A percentile compares a stretch with the other conserved stretches of the same genome.
Evolutionary conservation across 2,797 vertebrate species (phyloP).

Genomic region (Helarctos malayanus): DNA sequence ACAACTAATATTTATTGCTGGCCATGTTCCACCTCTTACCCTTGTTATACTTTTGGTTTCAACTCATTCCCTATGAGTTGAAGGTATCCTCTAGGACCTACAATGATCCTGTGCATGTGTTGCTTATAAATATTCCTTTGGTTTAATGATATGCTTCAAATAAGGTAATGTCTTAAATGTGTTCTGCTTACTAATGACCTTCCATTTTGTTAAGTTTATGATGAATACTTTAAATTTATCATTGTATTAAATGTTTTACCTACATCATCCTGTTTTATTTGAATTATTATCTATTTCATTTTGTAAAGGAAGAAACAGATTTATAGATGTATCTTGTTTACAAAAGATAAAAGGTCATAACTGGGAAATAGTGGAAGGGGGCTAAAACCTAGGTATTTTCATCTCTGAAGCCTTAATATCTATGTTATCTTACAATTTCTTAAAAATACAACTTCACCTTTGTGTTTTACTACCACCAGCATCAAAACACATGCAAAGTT

Average conservation of each 20-base stretch:
- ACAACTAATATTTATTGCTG: not conserved
- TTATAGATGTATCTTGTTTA: not conserved
- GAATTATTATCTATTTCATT: not conserved
- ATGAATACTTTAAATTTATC: not conserved
- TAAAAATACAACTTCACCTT: not conserved
- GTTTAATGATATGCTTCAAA: not conserved
- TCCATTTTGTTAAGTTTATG: not conserved
- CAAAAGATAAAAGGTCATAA: not conserved
- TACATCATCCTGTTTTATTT: not conserved
- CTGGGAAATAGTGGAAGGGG: not conserved
- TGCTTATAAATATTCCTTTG: not conserved
- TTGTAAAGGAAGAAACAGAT: not conserved
- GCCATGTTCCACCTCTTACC: not conserved
- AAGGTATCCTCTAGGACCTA: not conserved
- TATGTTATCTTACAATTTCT: not conserved
- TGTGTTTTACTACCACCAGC: not conserved
- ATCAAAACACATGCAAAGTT: not conserved
- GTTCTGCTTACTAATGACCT: not conserved
- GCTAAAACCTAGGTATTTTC: not conserved
- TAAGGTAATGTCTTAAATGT: not conserved
- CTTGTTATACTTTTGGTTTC: not conserved
- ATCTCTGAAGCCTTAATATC: not conserved
- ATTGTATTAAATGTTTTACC: not conserved
- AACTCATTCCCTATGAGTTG: not conserved
- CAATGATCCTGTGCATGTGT: not conserved